Percentiles rank a stretch among this genome's conserved stretches.
These are phyloP conservation scores for Melanotaenia duboulayi DNA, from an alignment of 2,113 vertebrate genomes.

Conservation along the genomic window DNA sequence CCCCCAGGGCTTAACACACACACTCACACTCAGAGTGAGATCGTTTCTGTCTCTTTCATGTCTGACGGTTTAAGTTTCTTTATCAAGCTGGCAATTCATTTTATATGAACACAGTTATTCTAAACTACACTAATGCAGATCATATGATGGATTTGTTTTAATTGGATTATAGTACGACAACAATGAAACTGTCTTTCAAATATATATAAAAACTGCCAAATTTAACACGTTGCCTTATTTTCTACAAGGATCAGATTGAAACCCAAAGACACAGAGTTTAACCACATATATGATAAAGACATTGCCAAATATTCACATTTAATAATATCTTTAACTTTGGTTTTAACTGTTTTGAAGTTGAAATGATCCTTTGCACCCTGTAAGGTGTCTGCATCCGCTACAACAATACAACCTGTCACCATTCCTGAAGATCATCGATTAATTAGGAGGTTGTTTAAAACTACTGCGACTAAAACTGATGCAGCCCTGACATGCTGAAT, in stretches of 20 bases:
- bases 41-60: slow-evolving; percentile 1
- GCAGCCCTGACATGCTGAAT: too few species aligned
- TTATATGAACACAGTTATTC: too few species aligned
- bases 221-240: too few species aligned
- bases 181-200: neutral
- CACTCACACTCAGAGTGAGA: neutral
- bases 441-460: too few species aligned
- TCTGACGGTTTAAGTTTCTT: neutral
- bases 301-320: neutral
- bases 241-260: neutral
- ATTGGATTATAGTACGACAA: neutral
- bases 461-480: too few species aligned
- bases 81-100: too few species aligned
- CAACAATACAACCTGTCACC: too few species aligned
- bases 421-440: too few species aligned
- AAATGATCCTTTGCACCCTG: neutral
- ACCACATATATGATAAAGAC: neutral
- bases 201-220: too few species aligned
- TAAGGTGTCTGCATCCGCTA: too few species aligned
- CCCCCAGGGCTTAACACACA: slow-evolving; percentile 65
- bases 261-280: neutral
- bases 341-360: neutral
- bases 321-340: neutral
- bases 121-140: too few species aligned
- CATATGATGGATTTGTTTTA: too few species aligned